Base-by-base conservation (phyloP, 2,888 invertebrate species). In the Pristionchus mayeri region DNA sequence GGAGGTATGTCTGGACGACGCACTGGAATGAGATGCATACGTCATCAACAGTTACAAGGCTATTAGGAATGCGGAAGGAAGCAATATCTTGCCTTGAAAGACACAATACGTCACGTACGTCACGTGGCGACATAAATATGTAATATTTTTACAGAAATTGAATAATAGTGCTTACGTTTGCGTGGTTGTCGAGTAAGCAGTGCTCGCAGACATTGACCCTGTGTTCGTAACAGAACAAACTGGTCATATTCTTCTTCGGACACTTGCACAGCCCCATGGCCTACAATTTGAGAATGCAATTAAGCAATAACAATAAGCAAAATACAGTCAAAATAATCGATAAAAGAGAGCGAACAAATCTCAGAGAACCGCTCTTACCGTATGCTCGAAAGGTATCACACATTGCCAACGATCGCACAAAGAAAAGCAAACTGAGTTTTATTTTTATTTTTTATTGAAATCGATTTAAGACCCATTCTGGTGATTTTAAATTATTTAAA, bases 221-320 rank as follows among this genome's bases (percentile, higher is more conserved):
- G 94, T 99, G 98, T 94, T 98, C 98, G 94, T 98, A 99, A 94
- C 99, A 99, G 95, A 98, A 99, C 93, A 98, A 96, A 94, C 97
- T 98, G 85, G 98, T 98, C 87, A 98, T 97, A 94, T 96, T 96
- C 91, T 97, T 95, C 94, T 98, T 98, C 30, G 98, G 97, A 94
- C 99, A 99, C 94, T 98, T 98, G 94, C 99, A 99, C 87, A 99
- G 95, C 88, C 99, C 98, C 98, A 99, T 99, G 34, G 34, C 44
- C 78, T 76, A 48, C 16, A 57, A 82, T 71, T 71, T 24, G 40
- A 11, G 9, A 71, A n/a, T 11, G 30, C 40, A 24, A 44, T n/a
- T 71, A 40, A 44, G 7, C 40, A 21, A 67, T 40, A 44, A 24
- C 40, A 30, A n/a, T 9, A 24, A 71, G 30, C 11, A 44, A 13